Evolutionary conservation across 1,140 invertebrate genomes (phyloP).

Genomic region (Zelostemma sp.): DNA sequence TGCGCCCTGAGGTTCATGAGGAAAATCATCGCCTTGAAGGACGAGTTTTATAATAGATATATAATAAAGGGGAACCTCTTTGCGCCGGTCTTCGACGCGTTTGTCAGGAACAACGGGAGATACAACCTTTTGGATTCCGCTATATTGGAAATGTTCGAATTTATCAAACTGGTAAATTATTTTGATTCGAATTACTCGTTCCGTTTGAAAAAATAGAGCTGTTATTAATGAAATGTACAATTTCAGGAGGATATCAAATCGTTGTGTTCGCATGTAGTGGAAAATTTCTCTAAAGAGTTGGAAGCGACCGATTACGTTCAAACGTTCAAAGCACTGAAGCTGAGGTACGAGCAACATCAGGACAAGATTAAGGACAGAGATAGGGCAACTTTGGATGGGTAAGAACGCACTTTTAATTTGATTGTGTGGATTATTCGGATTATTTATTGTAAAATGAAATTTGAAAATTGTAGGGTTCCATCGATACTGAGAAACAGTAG

Average conservation of each 20-base stretch:
- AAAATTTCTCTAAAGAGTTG: conserved; percentile 94
- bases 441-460: no score
- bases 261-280: conserved; percentile 93
- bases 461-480: conserved; percentile 73
- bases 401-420: conserved; percentile 48
- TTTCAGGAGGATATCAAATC: conserved; percentile 93
- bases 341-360: conserved; percentile 94
- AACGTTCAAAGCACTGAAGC: conserved; percentile 93
- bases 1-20: conserved; percentile 96
- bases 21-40: conserved; percentile 97
- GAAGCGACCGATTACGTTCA: conserved; percentile 97
- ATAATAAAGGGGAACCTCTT: conserved; percentile 97
- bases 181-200: no score
- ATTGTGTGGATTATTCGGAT: no score
- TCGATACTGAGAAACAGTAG: conserved; percentile 84
- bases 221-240: no score
- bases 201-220: no score
- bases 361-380: conserved; percentile 90
- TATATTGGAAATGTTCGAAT: conserved; percentile 99
- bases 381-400: conserved; percentile 80
- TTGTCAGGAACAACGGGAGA: conserved; percentile 94
- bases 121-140: conserved; percentile 99
- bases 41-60: conserved; percentile 98
- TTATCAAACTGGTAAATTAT: conserved; percentile 91
- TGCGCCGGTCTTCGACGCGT: conserved; percentile 95